Percentiles rank a stretch among this genome's conserved stretches.
Conservation (phyloP, 2,797 vertebrate species). For the Chromobotia macracanthus region DNA sequence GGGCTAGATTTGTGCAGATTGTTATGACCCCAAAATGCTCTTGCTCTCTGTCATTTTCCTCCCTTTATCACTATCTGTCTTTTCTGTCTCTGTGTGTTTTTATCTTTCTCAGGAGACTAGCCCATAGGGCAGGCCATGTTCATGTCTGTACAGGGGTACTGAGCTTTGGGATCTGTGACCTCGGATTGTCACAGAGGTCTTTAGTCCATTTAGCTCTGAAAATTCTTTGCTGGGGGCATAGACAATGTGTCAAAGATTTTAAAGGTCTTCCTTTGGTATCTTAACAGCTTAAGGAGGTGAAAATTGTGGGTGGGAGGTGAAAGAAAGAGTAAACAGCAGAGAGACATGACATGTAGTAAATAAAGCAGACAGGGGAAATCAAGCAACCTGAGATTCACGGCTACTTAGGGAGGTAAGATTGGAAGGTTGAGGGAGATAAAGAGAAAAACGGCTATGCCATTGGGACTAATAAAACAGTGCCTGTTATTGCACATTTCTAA, state of each 20-base stretch:
- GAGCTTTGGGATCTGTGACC: conserved; percentile 32
- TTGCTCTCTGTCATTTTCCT: conserved; percentile 11
- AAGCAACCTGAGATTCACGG: conserved; percentile 13
- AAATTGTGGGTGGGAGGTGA: conserved; percentile 3
- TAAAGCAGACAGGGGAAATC: conserved; percentile 3
- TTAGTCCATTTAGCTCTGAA: conserved; percentile 7
- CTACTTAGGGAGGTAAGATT: conserved; percentile 40
- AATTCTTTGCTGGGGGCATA: conserved; percentile 15
- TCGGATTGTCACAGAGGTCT: conserved; percentile 30
- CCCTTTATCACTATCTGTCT: neutral
- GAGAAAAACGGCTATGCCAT: conserved; percentile 63
- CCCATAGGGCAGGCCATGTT: conserved; percentile 8
- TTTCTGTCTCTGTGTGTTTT: conserved; percentile 17
- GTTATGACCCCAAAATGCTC: neutral
- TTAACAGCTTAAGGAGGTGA: conserved; percentile 48
- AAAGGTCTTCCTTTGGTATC: conserved; percentile 53
- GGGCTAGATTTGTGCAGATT: conserved; percentile 10
- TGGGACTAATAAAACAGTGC: conserved; percentile 69
- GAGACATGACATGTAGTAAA: conserved; percentile 17
- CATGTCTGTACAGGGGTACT: conserved; percentile 44
- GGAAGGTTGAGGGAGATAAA: conserved; percentile 59
- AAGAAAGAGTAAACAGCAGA: conserved; percentile 6
- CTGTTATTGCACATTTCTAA: conserved; percentile 78
- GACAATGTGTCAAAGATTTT: conserved; percentile 19
- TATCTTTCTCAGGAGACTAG: conserved; percentile 20